Evolutionary conservation across 2,113 vertebrate genomes (phyloP), one percentile per base, ranked within the genome.

Genomic region (Myotis brandtii): DNA sequence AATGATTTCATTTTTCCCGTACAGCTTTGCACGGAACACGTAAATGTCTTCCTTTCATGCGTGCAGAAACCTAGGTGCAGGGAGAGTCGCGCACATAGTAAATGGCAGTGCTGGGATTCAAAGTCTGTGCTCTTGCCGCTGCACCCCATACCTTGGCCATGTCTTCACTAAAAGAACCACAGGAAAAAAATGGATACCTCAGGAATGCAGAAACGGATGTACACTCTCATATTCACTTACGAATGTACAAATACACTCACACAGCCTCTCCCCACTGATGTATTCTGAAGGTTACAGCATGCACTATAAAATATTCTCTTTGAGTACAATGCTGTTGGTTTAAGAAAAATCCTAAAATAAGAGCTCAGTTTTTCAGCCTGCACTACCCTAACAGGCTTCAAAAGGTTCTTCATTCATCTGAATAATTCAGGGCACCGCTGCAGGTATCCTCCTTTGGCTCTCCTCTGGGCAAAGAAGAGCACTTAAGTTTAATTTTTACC

Each of bases 401-500:
- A 30, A 79, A 91, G 5, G 4, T 62, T 94, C 82, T 82, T 52
- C 30, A 72, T 81, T 86, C 56, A 12, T 89, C 37, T 89, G 66
- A 52, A 2, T 84, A 48, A 95, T 81, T 81, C n/a, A 50, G 18
- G 30, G 27, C 62, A 82, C 27, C 9, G 7, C 70, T 25, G 13
- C n/a, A 81, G 21, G 52, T 72, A 64, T 81, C 89, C 59, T 90
- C 40, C 90, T 64, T 50, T 54, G 13, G 34, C 48, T 88, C 0
- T 37, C 52, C n/a, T 85, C 52, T 79, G 52, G 75, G 43, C 54
- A 64, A 89, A 91, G 59, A 84, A n/a, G 11, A 83, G 30, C 56
- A 82, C 77, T 87, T 83, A 7, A 3, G 8, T 84, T 95, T 91
- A 91, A 91, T 93, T 95, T 94, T 77, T 81, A 93, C 34, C 40